Percentiles rank a stretch among this genome's conserved stretches.
phyloP scores from a whole-genome alignment of 2,797 vertebrate species.

The Cephalopachus bancanus region DNA sequence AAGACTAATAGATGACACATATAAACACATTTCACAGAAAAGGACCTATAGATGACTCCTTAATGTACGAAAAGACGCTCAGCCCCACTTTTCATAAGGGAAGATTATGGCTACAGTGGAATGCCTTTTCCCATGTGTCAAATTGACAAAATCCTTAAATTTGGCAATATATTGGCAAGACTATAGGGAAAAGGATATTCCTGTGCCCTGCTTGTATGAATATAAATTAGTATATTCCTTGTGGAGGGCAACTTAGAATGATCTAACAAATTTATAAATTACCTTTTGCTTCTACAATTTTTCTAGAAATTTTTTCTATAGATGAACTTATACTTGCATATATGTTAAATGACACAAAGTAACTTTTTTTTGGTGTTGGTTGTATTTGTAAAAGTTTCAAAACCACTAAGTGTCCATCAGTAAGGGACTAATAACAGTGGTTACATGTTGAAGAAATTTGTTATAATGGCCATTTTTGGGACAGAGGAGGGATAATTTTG shows the following conservation, averaged over 20 bases:
- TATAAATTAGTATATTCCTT: not conserved
- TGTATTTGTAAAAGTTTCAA: slow-evolving; percentile 23
- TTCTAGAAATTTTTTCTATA: not conserved
- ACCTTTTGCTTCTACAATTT: not conserved
- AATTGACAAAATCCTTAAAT: slow-evolving; percentile 14
- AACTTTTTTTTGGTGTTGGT: not conserved
- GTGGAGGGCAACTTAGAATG: not conserved
- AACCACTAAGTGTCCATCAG: not conserved
- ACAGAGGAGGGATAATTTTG: not conserved
- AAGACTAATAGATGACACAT: not conserved
- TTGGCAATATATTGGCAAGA: slow-evolving; percentile 13
- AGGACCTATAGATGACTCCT: slow-evolving; percentile 14
- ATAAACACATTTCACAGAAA: slow-evolving; percentile 37
- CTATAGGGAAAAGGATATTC: not conserved
- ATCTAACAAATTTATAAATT: slow-evolving; percentile 4
- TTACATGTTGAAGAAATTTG: not conserved
- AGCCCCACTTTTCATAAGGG: not conserved
- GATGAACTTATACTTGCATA: not conserved
- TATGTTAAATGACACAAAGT: not conserved
- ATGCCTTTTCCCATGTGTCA: not conserved
- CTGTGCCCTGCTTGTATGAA: not conserved
- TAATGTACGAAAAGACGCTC: slow-evolving; percentile 25
- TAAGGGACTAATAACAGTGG: not conserved
- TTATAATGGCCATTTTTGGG: not conserved
- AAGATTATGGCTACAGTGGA: not conserved